Conservation (phyloP, 2,113 vertebrate genomes). For the Cyanoliseus patagonus region DNA sequence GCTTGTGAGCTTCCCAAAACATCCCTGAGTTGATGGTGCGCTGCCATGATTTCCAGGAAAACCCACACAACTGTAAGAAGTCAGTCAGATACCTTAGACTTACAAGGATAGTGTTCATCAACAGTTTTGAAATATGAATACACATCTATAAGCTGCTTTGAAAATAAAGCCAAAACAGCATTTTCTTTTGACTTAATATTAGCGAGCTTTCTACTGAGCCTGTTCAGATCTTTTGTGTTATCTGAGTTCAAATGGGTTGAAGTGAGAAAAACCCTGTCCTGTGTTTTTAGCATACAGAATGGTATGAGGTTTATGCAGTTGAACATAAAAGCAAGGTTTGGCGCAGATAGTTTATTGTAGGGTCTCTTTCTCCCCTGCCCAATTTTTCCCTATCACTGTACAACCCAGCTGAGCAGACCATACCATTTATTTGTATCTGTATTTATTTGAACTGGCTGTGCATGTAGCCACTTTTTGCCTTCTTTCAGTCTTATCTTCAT, state of each 20-base stretch:
- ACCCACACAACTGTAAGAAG: not conserved
- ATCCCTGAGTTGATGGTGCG: not conserved
- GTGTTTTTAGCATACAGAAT: not conserved
- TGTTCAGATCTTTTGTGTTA: not conserved
- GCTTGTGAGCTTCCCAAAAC: not conserved
- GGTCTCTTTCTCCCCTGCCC: not conserved
- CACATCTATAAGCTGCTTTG: not conserved
- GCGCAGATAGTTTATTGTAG: not conserved
- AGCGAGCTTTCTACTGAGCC: not conserved
- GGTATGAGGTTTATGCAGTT: not conserved
- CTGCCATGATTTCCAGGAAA: not conserved
- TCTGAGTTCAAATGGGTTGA: not conserved
- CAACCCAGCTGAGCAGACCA: not conserved
- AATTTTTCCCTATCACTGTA: not conserved
- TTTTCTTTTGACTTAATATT: not conserved
- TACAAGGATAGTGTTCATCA: not conserved
- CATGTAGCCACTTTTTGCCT: not conserved
- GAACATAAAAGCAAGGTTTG: not conserved
- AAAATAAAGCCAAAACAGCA: not conserved
- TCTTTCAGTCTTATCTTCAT: not conserved
- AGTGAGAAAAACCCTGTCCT: not conserved
- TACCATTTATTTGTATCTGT: not conserved
- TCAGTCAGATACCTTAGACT: not conserved
- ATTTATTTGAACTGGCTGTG: not conserved
- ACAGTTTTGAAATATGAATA: not conserved